A percentile compares a stretch with the other conserved stretches of the same genome.
Conservation (phyloP, 2,797 vertebrate genomes). For the Gallinago solitaria region DNA sequence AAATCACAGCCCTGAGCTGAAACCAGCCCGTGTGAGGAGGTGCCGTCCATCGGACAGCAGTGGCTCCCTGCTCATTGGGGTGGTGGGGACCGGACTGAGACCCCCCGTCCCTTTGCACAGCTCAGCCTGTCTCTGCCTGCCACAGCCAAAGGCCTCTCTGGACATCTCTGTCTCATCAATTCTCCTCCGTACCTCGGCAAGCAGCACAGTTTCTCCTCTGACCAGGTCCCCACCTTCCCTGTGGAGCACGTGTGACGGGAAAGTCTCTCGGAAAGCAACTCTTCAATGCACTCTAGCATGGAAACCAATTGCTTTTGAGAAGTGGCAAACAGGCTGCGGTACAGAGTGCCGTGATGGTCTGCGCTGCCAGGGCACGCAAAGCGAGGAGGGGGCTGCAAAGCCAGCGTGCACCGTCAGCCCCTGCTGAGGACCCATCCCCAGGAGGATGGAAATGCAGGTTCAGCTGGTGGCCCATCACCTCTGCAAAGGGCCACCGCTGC, state of each 20-base stretch:
- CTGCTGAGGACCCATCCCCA: background rate
- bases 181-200: background rate
- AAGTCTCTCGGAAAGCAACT: background rate
- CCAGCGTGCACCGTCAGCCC: accelerated
- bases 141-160: background rate
- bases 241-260: background rate
- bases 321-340: background rate
- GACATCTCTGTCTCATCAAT: background rate
- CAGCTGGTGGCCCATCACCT: background rate
- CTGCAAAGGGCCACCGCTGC: background rate
- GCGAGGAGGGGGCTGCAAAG: background rate
- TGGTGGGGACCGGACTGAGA: accelerated
- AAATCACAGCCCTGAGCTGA: background rate
- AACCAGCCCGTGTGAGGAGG: background rate
- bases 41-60: background rate
- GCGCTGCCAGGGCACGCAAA: accelerated
- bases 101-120: background rate
- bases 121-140: background rate
- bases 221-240: background rate
- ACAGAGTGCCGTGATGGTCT: background rate
- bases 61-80: background rate
- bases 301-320: background rate
- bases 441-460: background rate
- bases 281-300: accelerated
- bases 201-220: background rate